Evolutionary conservation across 2,888 invertebrate species (phyloP).

Genomic region (Tipula vernalis): DNA sequence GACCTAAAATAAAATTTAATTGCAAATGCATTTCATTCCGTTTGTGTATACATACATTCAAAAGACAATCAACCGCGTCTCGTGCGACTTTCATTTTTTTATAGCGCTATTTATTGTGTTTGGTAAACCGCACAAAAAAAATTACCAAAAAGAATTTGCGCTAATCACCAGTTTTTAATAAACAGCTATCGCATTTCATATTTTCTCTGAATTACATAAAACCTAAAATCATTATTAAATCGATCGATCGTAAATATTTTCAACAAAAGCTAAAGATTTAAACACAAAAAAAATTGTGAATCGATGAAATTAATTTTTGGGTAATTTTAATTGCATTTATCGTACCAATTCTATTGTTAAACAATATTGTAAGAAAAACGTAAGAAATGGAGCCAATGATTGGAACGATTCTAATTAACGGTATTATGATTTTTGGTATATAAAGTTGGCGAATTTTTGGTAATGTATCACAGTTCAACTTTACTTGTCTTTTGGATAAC

Average conservation of each 20-base stretch:
- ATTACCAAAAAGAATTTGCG: no score
- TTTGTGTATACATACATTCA: not conserved
- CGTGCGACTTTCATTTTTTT: not conserved
- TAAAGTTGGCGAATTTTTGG: not conserved
- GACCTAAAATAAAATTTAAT: not conserved
- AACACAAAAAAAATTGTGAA: not conserved
- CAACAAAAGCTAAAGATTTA: not conserved
- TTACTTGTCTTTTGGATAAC: conserved; percentile 4
- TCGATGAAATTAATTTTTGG: not conserved
- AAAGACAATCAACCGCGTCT: not conserved
- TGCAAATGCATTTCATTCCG: not conserved
- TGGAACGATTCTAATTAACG: conserved; percentile 4
- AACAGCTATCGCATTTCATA: no score
- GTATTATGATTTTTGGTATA: not conserved
- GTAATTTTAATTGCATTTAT: not conserved
- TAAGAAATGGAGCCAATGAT: not conserved
- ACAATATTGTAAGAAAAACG: not conserved
- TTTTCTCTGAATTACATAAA: no score
- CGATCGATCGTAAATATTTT: not conserved
- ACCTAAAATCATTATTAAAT: not conserved
- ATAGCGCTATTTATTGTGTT: not conserved
- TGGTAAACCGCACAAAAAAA: not conserved
- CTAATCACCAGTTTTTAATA: no score
- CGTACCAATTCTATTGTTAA: not conserved
- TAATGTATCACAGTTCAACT: not conserved